Evolutionary conservation across 2,113 vertebrate species (phyloP).

Genomic region (Melanocharis versteri): DNA sequence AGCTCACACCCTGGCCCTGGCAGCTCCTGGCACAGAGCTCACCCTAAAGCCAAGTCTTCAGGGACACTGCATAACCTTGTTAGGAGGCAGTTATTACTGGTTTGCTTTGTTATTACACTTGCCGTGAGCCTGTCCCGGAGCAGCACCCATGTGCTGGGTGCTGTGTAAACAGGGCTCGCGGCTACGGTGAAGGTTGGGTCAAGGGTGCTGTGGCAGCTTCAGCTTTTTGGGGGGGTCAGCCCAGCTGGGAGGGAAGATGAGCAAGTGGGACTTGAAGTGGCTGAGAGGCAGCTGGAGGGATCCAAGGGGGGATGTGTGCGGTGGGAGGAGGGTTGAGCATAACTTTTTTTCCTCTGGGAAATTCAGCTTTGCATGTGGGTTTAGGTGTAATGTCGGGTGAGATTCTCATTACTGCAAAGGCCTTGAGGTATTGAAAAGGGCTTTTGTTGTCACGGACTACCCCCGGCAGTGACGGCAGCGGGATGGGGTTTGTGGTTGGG

Average conservation of each 20-base stretch:
- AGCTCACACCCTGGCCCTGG: accelerated
- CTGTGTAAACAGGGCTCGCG: not conserved
- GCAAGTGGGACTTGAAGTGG: not conserved
- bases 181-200: not conserved
- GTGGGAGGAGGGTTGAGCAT: not conserved
- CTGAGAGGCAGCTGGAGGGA: slow-evolving; percentile 1
- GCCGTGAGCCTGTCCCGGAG: not conserved
- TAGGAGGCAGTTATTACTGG: not conserved
- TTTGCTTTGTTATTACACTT: slow-evolving; percentile 32
- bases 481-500: slow-evolving; percentile 7
- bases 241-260: not conserved
- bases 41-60: not conserved
- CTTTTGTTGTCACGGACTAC: not conserved
- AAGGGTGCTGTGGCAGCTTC: not conserved
- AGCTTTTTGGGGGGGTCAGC: not conserved
- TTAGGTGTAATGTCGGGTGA: not conserved
- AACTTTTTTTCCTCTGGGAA: slow-evolving; percentile 38
- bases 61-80: not conserved
- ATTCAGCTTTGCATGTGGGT: slow-evolving; percentile 50
- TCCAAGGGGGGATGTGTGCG: accelerated
- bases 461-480: not conserved
- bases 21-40: not conserved
- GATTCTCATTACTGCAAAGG: slow-evolving; percentile 27
- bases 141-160: not conserved
- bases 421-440: slow-evolving; percentile 17